Evolutionary conservation across 2,888 invertebrate species (phyloP).

Genomic region (Acleris laterana): DNA sequence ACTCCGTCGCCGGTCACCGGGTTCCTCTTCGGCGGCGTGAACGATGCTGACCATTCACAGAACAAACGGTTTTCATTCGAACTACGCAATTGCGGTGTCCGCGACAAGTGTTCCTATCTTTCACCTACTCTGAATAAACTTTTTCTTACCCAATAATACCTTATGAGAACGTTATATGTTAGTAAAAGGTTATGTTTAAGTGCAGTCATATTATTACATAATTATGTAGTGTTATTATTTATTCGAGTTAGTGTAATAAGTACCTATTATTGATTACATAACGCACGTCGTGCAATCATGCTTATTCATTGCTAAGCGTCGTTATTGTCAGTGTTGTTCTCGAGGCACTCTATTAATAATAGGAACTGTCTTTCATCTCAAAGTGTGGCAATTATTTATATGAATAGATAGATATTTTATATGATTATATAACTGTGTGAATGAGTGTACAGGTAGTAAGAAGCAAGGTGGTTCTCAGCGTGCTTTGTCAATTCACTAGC

Average conservation of each 20-base stretch:
- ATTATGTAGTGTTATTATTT: conserved; percentile 10
- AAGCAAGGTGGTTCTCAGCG: conserved; percentile 33
- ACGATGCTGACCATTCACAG: conserved; percentile 79
- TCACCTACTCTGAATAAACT: conserved; percentile 23
- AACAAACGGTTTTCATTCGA: conserved; percentile 77
- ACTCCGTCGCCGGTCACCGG: conserved; percentile 87
- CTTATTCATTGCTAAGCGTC: conserved; percentile 24
- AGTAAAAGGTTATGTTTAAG: conserved; percentile 12
- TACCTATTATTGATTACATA: conserved; percentile 24
- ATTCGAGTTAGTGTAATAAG: conserved; percentile 11
- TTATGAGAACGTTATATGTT: conserved; percentile 3
- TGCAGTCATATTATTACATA: conserved; percentile 19
- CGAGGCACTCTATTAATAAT: conserved; percentile 2
- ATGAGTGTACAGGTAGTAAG: conserved; percentile 4
- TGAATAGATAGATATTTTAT: conserved; percentile 1
- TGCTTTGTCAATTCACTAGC: conserved; percentile 26
- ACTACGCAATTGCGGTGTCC: conserved; percentile 45
- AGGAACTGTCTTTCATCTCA: conserved; percentile 10
- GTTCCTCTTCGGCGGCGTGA: conserved; percentile 84
- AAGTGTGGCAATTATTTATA: conserved; percentile 21
- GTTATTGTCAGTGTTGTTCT: conserved; percentile 12
- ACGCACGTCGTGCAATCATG: conserved; percentile 31
- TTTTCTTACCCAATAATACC: background rate
- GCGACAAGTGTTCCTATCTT: conserved; percentile 33
- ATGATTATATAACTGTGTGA: conserved; percentile 18